These are phyloP conservation scores for Muntiacus muntjak DNA, from an alignment of 2,113 vertebrate species.

Conservation along the genomic window DNA sequence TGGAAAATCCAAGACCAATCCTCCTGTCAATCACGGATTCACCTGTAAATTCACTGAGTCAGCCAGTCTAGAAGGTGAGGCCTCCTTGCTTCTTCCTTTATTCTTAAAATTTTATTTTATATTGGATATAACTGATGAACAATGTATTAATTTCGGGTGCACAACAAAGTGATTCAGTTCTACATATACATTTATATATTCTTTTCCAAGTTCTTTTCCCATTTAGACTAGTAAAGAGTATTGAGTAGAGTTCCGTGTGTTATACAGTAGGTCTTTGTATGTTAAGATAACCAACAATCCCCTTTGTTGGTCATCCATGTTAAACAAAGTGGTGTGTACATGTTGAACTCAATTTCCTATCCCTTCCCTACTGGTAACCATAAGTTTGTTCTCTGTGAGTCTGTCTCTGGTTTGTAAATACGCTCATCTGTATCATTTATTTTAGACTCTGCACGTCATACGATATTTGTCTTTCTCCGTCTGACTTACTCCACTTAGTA, in stretches of 20 bases:
- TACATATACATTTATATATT: neutral
- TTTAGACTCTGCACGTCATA: neutral
- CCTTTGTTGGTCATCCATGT: neutral
- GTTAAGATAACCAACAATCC: neutral
- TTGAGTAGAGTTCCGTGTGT: neutral
- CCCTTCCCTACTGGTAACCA: neutral
- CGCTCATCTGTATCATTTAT: neutral
- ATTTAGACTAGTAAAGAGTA: neutral
- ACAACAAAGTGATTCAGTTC: neutral
- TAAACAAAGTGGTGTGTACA: neutral
- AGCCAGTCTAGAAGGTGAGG: neutral
- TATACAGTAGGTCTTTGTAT: neutral
- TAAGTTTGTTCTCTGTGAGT: neutral
- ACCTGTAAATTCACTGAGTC: neutral
- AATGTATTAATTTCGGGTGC: neutral
- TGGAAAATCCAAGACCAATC: neutral
- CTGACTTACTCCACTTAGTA: neutral
- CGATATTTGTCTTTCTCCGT: neutral
- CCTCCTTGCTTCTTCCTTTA: rapidly evolving
- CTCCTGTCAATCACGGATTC: rapidly evolving
- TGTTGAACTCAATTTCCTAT: neutral
- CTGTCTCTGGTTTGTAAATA: neutral
- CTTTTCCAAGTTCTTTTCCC: neutral
- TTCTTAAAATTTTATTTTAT: neutral
- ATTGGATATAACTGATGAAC: neutral